Conservation (phyloP, 2,113 vertebrate species). For the Limnothrissa miodon region DNA sequence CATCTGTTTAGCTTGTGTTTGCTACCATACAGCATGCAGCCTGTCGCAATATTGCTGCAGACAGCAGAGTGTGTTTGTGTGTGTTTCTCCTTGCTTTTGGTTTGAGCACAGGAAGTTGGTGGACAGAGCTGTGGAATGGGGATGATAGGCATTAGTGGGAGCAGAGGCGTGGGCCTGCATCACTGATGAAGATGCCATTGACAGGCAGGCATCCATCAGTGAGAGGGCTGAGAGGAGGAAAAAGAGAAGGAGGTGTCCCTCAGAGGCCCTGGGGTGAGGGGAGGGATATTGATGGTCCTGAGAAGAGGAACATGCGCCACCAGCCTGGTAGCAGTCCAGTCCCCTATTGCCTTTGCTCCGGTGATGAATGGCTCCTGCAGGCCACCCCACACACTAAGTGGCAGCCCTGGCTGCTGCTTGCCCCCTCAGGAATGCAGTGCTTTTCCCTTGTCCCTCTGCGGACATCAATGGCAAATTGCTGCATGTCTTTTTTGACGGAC, state of each 20-base stretch:
- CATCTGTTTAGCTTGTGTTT: not conserved
- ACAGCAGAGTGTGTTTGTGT: not conserved
- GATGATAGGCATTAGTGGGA: slow-evolving; percentile 11
- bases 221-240: slow-evolving; percentile 6
- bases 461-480: slow-evolving; percentile 53
- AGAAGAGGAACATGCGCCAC: slow-evolving; percentile 34
- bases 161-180: not conserved
- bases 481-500: slow-evolving; percentile 56
- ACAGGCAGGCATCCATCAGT: slow-evolving; percentile 23
- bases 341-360: slow-evolving; percentile 57
- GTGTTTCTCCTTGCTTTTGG: not conserved
- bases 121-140: slow-evolving; percentile 3
- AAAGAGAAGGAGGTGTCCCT: slow-evolving; percentile 14
- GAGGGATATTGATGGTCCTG: slow-evolving; percentile 42
- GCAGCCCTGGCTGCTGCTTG: slow-evolving; percentile 57
- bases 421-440: slow-evolving; percentile 59
- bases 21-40: not conserved
- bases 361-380: slow-evolving; percentile 63
- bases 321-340: slow-evolving; percentile 35
- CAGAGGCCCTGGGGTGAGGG: not conserved
- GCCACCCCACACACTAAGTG: slow-evolving; percentile 57
- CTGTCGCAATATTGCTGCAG: not conserved
- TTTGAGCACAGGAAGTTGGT: not conserved
- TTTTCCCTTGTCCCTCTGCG: not conserved
- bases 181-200: not conserved